Conservation (phyloP, 2,113 vertebrate genomes). For the Phylloscopus trochilus region DNA sequence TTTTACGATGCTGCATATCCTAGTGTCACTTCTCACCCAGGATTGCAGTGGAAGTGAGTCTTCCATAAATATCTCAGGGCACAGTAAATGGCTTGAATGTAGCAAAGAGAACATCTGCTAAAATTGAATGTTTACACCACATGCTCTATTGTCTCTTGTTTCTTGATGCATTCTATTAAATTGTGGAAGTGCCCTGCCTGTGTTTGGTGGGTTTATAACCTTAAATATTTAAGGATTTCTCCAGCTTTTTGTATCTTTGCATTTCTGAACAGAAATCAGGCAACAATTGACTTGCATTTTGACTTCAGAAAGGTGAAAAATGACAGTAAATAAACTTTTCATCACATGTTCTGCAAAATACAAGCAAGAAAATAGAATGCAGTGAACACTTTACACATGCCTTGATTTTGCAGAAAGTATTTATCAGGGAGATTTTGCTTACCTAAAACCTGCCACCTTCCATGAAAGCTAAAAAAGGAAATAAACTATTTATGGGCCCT, state of each 20-base stretch:
- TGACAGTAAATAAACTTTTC: background rate
- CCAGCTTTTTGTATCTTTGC: background rate
- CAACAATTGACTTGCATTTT: background rate
- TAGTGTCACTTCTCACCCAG: background rate
- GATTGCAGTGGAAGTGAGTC: background rate
- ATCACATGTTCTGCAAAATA: background rate
- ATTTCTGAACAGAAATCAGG: conserved; percentile 8
- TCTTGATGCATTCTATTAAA: background rate
- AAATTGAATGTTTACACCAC: background rate
- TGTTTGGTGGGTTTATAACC: background rate
- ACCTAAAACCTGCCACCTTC: background rate
- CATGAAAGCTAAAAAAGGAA: background rate
- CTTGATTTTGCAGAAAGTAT: background rate
- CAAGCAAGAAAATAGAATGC: background rate
- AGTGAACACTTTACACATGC: background rate
- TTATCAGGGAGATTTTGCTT: background rate
- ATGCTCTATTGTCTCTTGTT: background rate
- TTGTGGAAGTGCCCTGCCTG: background rate
- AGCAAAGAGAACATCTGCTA: background rate
- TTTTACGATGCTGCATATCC: background rate
- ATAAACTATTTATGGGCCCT: background rate
- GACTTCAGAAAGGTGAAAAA: background rate
- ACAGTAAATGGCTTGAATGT: background rate
- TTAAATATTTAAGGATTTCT: background rate
- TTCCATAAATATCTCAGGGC: conserved; percentile 19